Conservation (phyloP, 2,797 vertebrate genomes). For the Cephalopachus bancanus region DNA sequence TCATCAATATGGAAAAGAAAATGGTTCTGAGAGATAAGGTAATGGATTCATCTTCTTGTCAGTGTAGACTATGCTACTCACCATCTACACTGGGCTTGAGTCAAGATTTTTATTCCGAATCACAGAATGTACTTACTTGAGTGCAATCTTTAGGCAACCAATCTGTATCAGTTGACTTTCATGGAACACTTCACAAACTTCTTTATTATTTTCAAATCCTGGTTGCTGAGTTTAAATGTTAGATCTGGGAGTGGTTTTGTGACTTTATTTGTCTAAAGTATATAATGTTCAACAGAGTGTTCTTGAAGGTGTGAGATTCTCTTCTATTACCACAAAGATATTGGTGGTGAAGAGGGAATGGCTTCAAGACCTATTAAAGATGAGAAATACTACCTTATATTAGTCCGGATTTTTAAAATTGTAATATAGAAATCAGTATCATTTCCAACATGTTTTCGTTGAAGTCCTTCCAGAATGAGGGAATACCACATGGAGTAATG, state of each 20-base stretch:
- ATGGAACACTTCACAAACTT: background rate
- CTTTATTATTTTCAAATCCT: background rate
- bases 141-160: background rate
- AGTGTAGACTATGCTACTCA: background rate
- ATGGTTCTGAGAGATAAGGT: background rate
- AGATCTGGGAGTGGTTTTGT: background rate
- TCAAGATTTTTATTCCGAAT: background rate
- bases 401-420: background rate
- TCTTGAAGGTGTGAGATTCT: background rate
- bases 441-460: background rate
- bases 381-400: background rate
- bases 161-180: background rate
- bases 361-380: background rate
- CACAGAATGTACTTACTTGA: background rate
- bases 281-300: background rate
- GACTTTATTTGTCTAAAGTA: background rate
- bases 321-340: background rate
- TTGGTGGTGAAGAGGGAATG: background rate
- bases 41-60: background rate
- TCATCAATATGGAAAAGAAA: background rate
- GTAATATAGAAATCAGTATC: background rate
- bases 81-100: background rate
- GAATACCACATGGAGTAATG: accelerated
- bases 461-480: background rate
- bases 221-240: background rate